Evolutionary conservation across 2,113 vertebrate genomes (phyloP).

Genomic region (Trachemys scripta): DNA sequence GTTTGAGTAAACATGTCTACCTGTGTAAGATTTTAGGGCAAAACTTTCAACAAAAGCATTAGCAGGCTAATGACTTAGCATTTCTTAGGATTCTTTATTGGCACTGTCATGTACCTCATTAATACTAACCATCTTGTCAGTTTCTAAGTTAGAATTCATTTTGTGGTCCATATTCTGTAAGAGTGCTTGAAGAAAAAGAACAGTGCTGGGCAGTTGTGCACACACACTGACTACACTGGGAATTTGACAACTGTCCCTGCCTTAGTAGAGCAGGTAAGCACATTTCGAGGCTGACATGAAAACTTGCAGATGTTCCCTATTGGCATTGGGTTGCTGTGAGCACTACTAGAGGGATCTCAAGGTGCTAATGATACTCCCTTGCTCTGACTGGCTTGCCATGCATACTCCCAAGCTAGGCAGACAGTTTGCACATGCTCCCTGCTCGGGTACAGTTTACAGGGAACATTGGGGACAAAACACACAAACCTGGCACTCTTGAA

Average conservation of each 20-base stretch:
- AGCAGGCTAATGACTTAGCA: constrained; percentile 26
- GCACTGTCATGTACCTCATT: constrained; percentile 9
- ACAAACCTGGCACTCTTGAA: neutral
- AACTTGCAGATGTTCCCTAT: neutral
- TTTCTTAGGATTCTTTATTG: neutral
- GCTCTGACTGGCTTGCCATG: neutral
- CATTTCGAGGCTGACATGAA: neutral
- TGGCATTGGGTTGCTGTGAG: neutral
- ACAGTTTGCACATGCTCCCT: neutral
- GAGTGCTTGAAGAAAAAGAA: constrained; percentile 86
- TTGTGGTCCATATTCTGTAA: constrained; percentile 81
- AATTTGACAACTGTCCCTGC: neutral
- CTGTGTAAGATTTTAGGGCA: neutral
- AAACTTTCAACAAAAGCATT: neutral
- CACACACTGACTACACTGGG: neutral
- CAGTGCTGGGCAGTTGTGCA: constrained; percentile 30
- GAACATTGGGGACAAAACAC: neutral
- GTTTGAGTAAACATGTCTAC: neutral
- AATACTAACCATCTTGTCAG: neutral
- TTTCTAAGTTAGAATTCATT: constrained; percentile 48
- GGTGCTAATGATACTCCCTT: neutral
- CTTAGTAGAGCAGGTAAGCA: neutral
- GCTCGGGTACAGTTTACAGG: neutral
- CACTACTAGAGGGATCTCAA: neutral
- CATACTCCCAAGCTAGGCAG: neutral